phyloP scores from a whole-genome alignment of 1,140 invertebrate species.

The Drosophila kanapiae region DNA sequence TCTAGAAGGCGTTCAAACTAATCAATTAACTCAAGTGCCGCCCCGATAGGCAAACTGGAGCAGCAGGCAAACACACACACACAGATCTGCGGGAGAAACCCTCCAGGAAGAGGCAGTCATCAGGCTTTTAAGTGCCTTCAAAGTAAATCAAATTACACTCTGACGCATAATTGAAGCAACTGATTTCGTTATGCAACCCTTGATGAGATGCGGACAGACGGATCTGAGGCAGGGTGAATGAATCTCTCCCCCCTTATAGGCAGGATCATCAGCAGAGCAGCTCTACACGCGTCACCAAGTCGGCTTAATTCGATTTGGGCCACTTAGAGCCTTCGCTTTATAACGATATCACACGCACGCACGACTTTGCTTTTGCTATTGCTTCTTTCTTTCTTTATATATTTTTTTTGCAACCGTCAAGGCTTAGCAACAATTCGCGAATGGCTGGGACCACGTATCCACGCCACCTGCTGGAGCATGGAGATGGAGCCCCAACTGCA shows the following conservation, averaged over 20 bases:
- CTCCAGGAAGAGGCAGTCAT: slow-evolving; percentile 16
- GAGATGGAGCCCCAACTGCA: slow-evolving; percentile 33
- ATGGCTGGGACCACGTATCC: slow-evolving; percentile 37
- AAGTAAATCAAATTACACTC: slow-evolving; percentile 72
- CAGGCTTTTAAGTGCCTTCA: slow-evolving; percentile 44
- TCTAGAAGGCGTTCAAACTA: slow-evolving; percentile 53
- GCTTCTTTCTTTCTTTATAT: background rate
- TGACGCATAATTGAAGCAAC: slow-evolving; percentile 60
- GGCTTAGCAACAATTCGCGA: slow-evolving; percentile 75
- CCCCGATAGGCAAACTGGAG: slow-evolving; percentile 38
- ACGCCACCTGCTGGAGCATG: slow-evolving; percentile 39
- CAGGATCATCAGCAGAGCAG: slow-evolving; percentile 51
- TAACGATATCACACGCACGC: slow-evolving; percentile 39
- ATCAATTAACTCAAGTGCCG: slow-evolving; percentile 76
- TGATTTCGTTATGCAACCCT: slow-evolving; percentile 67
- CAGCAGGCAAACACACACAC: slow-evolving; percentile 19
- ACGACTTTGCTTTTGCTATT: background rate
- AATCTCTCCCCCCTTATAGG: slow-evolving; percentile 1
- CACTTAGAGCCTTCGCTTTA: slow-evolving; percentile 43
- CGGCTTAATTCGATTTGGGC: slow-evolving; percentile 33
- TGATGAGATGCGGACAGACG: slow-evolving; percentile 32
- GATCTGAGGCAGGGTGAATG: background rate
- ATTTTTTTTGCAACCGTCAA: slow-evolving; percentile 68
- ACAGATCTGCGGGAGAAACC: background rate
- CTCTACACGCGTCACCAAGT: slow-evolving; percentile 46